phyloP scores from a whole-genome alignment of 2,113 vertebrate species.

The Tiliqua scincoides region DNA sequence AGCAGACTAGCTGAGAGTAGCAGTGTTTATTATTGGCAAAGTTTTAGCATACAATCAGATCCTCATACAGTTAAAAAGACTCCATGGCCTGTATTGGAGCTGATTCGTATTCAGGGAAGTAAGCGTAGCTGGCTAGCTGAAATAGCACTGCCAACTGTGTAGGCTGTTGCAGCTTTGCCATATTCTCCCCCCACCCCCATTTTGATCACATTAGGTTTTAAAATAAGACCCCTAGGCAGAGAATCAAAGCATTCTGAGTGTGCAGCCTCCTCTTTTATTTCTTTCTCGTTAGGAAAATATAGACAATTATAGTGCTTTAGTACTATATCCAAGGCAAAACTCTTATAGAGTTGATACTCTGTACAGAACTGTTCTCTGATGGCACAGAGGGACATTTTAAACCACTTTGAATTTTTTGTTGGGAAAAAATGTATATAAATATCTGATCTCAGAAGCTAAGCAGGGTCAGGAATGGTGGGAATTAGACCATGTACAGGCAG shows the following conservation, averaged over 20 bases:
- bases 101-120: conserved; percentile 64
- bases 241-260: background rate
- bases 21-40: conserved; percentile 38
- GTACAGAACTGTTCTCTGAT: background rate
- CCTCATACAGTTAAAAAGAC: conserved; percentile 53
- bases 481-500: too few species aligned
- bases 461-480: background rate
- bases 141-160: conserved; percentile 48
- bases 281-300: background rate
- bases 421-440: too few species aligned
- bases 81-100: conserved; percentile 54
- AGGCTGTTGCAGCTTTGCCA: conserved; percentile 53
- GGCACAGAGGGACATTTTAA: background rate
- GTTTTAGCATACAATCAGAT: conserved; percentile 39
- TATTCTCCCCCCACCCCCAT: conserved; percentile 1
- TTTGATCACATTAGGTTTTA: conserved; percentile 11
- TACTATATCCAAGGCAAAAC: background rate
- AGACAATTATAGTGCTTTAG: background rate
- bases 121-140: conserved; percentile 59
- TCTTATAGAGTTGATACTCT: background rate
- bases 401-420: too few species aligned
- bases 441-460: too few species aligned
- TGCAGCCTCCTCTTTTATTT: background rate
- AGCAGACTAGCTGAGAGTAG: conserved; percentile 34
- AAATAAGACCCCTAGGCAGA: conserved; percentile 13